Conservation (phyloP, 92 coral and sea anemone species). For the Phymanthus crucifer region DNA sequence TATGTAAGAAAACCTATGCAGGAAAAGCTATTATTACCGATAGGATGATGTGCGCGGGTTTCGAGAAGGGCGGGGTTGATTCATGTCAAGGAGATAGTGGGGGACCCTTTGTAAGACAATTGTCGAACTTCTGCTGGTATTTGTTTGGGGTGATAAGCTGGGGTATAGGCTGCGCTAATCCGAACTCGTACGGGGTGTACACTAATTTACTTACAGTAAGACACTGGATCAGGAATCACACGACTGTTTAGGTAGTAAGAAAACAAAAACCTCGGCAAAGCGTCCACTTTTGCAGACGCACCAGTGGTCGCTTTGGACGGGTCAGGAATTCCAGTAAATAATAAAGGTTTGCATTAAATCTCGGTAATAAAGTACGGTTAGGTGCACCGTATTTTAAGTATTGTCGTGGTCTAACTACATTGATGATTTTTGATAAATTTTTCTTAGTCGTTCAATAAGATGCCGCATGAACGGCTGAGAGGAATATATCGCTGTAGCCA, state of each 20-base stretch:
- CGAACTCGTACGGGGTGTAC: slow-evolving; percentile 55
- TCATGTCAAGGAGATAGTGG: slow-evolving; percentile 79
- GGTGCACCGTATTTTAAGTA: too few relatives aligned
- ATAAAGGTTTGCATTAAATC: too few relatives aligned
- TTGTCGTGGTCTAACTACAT: too few relatives aligned
- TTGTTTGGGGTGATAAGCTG: slow-evolving; percentile 62
- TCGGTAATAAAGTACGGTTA: too few relatives aligned
- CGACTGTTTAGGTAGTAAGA: neutral
- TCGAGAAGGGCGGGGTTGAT: slow-evolving; percentile 51
- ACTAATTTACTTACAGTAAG: slow-evolving; percentile 36
- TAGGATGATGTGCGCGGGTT: slow-evolving; percentile 67
- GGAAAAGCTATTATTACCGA: slow-evolving; percentile 28
- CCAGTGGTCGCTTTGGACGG: too few relatives aligned
- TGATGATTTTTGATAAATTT: too few relatives aligned
- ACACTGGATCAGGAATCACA: slow-evolving; percentile 37
- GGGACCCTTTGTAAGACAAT: slow-evolving; percentile 56
- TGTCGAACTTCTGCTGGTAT: slow-evolving; percentile 47
- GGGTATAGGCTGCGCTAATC: slow-evolving; percentile 66
- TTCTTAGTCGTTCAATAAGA: too few relatives aligned
- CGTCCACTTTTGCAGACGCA: too few relatives aligned
- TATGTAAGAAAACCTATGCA: slow-evolving; percentile 44
- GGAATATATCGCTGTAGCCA: too few relatives aligned
- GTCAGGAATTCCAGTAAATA: too few relatives aligned
- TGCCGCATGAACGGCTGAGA: too few relatives aligned
- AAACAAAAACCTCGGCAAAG: too few relatives aligned